These are phyloP conservation scores for Corythornis madagascariensis DNA, from an alignment of 2,113 vertebrate genomes.

Conservation along the genomic window DNA sequence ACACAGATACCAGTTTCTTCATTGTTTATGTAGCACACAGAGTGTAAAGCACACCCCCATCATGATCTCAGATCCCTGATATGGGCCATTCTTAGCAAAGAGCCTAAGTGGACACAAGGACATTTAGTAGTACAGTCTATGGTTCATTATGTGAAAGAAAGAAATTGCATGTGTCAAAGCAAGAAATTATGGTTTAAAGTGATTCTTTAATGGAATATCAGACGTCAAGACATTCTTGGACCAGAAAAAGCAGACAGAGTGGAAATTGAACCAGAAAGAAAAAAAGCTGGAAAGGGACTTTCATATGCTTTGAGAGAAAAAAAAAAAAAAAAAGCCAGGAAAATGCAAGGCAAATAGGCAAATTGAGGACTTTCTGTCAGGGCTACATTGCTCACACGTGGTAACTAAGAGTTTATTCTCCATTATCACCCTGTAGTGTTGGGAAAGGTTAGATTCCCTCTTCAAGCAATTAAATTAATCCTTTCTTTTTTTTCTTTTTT, in stretches of 20 bases:
- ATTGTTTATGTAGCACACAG: not conserved
- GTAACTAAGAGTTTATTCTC: not conserved
- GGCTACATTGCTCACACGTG: not conserved
- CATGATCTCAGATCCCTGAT: not conserved
- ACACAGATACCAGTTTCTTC: not conserved
- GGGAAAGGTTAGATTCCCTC: not conserved
- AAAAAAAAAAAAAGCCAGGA: not conserved
- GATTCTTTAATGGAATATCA: not conserved
- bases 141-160: not conserved
- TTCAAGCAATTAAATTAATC: slow-evolving; percentile 15
- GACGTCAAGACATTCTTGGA: not conserved
- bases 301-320: not conserved
- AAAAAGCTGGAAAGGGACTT: not conserved
- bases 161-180: not conserved
- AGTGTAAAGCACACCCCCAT: not conserved
- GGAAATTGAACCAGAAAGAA: not conserved
- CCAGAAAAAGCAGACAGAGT: not conserved
- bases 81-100: not conserved
- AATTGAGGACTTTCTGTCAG: not conserved
- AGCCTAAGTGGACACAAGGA: not conserved
- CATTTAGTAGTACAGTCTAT: not conserved
- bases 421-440: not conserved
- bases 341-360: not conserved
- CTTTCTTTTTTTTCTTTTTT: not conserved
- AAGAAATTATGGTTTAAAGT: not conserved